Base-by-base conservation (phyloP, 1,140 invertebrate species). In the Copidosoma floridanum region DNA sequence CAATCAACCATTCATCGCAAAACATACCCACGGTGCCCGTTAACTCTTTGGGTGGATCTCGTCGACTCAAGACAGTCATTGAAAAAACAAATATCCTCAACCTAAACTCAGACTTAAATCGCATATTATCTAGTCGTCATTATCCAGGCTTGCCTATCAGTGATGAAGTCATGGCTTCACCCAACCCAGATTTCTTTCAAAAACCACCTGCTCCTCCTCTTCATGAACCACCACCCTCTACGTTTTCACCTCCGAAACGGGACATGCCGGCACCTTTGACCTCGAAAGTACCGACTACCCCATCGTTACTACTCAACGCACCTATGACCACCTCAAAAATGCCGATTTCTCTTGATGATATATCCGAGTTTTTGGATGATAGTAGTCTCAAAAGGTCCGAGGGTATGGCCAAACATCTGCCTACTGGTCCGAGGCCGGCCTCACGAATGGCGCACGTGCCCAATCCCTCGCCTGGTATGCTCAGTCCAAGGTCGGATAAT, bases 21-120 rank as follows among this genome's bases (percentile, higher is more conserved):
- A 51, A 70, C 2, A 66, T 76, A 55, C 63, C 72, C 0, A 74
- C 70, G 0, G 55, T 76, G 11, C 67, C 69, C 20, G 68, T 71
- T 3, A 68, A 73, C 5, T 64, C 66, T 0, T 24, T 74, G 3
- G 68, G 66, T 1, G 66, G 69, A 41, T 75, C 71, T 0, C 66
- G 73, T 6, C 59, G 66, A 16, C 47, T 72, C 1, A 48, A 65
- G 0, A 63, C 66, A 6, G 46, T 71, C 6, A 11, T 74, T 8
- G 68, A 72, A 20, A 74, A 71, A 46, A 69, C 47, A 3, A 48
- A 55, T 11, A 35, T 55, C 0, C 3, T 54, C 29, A 47, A 40
- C 16, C 12, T 26, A 20, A 23, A 26, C 8, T 21, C n/a, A 2
- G 37, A 48, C 35, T 16, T 57, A 0, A 55, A 48, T n/a, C 40